phyloP scores from a whole-genome alignment of 2,797 vertebrate genomes.

The Catostomus latipinnis region DNA sequence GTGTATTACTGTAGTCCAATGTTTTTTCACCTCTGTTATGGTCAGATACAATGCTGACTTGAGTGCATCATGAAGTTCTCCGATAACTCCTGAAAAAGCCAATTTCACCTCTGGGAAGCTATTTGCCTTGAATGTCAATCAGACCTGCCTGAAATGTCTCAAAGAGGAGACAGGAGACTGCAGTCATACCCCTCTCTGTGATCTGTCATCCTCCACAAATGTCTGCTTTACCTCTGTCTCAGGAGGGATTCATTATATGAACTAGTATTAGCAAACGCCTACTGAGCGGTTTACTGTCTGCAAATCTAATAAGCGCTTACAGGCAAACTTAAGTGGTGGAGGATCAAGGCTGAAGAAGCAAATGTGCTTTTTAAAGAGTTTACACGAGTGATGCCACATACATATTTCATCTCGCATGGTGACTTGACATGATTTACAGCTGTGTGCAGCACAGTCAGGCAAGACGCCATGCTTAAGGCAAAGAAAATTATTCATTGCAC shows the following conservation, averaged over 20 bases:
- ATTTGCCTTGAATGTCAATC: constrained; percentile 50
- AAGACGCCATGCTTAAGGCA: constrained; percentile 49
- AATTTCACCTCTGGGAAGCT: constrained; percentile 37
- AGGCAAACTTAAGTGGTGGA: constrained; percentile 36
- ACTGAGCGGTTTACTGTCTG: constrained; percentile 48
- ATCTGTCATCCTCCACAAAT: constrained; percentile 48
- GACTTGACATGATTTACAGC: constrained; percentile 53
- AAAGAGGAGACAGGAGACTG: constrained; percentile 33
- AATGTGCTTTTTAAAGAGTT: constrained; percentile 56
- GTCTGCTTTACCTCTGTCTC: constrained; percentile 53
- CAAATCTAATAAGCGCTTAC: constrained; percentile 54
- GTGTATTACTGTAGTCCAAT: background rate
- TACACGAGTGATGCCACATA: constrained; percentile 53
- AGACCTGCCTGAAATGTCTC: constrained; percentile 20
- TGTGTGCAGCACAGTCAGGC: constrained; percentile 33
- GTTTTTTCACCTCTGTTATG: constrained; percentile 5
- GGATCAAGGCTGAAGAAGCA: constrained; percentile 41
- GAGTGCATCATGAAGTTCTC: constrained; percentile 21
- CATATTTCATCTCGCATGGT: constrained; percentile 54
- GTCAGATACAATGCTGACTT: constrained; percentile 16
- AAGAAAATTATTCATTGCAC: constrained; percentile 50
- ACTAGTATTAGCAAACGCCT: constrained; percentile 51
- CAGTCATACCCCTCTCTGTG: constrained; percentile 43
- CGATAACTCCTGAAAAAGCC: constrained; percentile 38
- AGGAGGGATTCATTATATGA: constrained; percentile 54